phyloP scores from a whole-genome alignment of 2,888 invertebrate species.

The Acanthococcus lagerstroemiae region DNA sequence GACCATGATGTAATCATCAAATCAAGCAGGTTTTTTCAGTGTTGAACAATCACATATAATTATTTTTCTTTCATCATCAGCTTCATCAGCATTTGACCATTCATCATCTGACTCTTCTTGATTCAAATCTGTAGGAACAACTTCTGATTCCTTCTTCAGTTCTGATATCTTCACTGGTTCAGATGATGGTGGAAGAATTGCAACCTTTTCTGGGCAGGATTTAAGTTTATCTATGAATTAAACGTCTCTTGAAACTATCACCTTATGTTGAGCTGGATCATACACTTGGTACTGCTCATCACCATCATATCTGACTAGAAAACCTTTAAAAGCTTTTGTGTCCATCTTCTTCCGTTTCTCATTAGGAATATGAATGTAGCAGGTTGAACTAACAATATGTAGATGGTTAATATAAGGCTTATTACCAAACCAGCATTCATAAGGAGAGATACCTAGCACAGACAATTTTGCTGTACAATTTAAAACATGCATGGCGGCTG shows the following conservation, averaged over 20 bases:
- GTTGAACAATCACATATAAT: no score
- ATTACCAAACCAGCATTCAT: slow-evolving; percentile 37
- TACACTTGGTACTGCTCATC: slow-evolving; percentile 7
- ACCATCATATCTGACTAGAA: slow-evolving; percentile 20
- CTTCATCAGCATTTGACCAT: no score
- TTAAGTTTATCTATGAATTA: no score
- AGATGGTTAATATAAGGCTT: slow-evolving; percentile 28
- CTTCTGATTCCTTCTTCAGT: no score
- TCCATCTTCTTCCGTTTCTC: slow-evolving; percentile 18
- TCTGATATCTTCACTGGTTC: no score
- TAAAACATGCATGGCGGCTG: slow-evolving; percentile 31
- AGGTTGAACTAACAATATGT: slow-evolving; percentile 1
- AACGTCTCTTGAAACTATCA: slow-evolving; percentile 28
- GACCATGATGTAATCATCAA: no score
- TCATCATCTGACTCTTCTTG: no score
- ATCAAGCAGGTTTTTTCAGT: no score
- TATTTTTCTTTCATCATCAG: no score
- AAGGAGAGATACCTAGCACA: slow-evolving; percentile 37
- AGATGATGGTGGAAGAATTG: no score
- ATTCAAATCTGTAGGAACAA: no score
- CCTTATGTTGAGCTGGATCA: background rate
- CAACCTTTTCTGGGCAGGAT: no score
- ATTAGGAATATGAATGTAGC: slow-evolving; percentile 13
- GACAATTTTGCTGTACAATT: slow-evolving; percentile 32
- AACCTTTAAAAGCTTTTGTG: slow-evolving; percentile 5